Evolutionary conservation across 1,140 invertebrate genomes (phyloP), one percentile per base, ranked within the genome.

Genomic region (Calosoma granatense): DNA sequence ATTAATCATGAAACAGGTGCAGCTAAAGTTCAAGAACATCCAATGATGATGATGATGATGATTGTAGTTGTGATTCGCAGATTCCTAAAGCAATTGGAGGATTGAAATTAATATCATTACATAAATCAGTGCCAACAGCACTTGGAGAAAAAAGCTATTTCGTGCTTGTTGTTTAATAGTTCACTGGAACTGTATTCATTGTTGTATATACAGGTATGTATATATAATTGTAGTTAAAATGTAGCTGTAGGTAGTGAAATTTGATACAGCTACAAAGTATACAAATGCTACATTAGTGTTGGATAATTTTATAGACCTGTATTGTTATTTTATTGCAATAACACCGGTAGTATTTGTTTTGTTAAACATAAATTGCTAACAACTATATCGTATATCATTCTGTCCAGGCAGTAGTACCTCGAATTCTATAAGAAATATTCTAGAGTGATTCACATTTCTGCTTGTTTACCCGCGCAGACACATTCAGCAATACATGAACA

Each of bases 21-120:
- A 47, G 41, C 41, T 11, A 47, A 47, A 47, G 41, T 47, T 47
- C 41, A 47, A 47, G 41, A 47, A 47, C 41, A 47, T 9, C 41
- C 3, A 47, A 47, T 47, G 17, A 11, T 47, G 4, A 47, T 47
- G 15, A 47, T 47, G 17, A 17, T 47, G 6, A 30, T 30, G 6
- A 30, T 30, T 30, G 26, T 30, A 30, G 4, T 4, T 30, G 6
- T 6, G 26, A 30, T 6, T 30, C 4, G 4, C 14, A 30, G 4
- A 30, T 6, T 14, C 4, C 4, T 6, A 30, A 30, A 30, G 26
- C 26, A 30, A 30, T 30, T 4, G 14, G 4, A 30, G 4, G 6
- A 30, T 30, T 30, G 26, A 30, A 30, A 30, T 30, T 14, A 14
- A 6, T 30, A n/a, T n/a, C n/a, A n/a, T n/a, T n/a, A n/a, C n/a